Conservation (phyloP, 2,888 invertebrate genomes). For the Venusia cambrica region DNA sequence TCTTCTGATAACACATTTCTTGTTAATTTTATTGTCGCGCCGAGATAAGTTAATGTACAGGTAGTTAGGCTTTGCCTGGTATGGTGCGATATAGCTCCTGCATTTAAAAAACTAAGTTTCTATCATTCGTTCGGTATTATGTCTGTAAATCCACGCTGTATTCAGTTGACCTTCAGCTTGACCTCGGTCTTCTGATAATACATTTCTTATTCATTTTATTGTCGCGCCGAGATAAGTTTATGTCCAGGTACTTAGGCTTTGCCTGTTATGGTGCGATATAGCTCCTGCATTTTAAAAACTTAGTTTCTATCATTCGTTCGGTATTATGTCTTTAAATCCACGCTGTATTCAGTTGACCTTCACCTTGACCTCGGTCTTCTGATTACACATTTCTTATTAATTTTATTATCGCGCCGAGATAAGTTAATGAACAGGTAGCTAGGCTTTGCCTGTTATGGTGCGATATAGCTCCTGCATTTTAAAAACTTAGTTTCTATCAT, state of each 20-base stretch:
- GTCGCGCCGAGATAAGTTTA: conserved; percentile 7
- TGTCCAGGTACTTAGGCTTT: no score
- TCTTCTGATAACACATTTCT: conserved; percentile 21
- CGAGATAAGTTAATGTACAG: no score
- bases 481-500: no score
- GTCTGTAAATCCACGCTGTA: conserved; percentile 20
- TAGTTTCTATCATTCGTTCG: no score
- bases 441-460: no score
- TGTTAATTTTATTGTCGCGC: conserved; percentile 22
- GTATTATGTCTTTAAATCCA: conserved; percentile 26
- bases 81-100: no score
- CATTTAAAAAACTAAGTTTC: no score
- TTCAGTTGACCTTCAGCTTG: conserved; percentile 26
- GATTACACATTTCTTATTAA: conserved; percentile 25
- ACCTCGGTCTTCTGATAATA: conserved; percentile 21
- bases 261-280: no score
- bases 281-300: no score
- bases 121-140: conserved; percentile 31
- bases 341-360: conserved; percentile 25
- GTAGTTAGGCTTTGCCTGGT: no score
- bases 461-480: no score
- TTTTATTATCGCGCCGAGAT: conserved; percentile 13
- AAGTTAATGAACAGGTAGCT: no score
- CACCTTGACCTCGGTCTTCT: conserved; percentile 19
- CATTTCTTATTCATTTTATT: conserved; percentile 23